Conservation (phyloP, 2,888 invertebrate species). For the Abrostola tripartita region DNA sequence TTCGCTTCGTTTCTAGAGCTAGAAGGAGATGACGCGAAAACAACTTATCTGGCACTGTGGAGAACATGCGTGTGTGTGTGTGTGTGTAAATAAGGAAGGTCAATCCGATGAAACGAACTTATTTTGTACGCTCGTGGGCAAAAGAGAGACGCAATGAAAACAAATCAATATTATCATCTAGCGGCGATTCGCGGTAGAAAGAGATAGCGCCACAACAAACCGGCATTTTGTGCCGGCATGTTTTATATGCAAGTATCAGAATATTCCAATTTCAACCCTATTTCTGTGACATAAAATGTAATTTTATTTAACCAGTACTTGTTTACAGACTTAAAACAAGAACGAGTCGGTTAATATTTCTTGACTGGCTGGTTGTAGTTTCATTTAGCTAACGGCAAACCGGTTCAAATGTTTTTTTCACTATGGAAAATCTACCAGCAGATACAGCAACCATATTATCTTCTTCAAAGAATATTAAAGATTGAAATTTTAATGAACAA, state of each 20-base stretch:
- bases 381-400: conserved; percentile 32
- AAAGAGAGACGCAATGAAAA: conserved; percentile 88
- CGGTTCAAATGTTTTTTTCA: conserved; percentile 6
- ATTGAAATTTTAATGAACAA: no score
- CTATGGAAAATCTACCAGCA: conserved; percentile 5
- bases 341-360: conserved; percentile 53
- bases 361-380: conserved; percentile 30
- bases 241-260: conserved; percentile 59
- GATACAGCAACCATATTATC: neutral
- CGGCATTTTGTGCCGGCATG: conserved; percentile 82
- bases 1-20: conserved; percentile 69
- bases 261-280: conserved; percentile 69
- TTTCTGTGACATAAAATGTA: conserved; percentile 52
- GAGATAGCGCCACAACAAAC: conserved; percentile 87
- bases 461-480: no score
- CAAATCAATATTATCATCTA: conserved; percentile 87
- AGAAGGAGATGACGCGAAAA: conserved; percentile 86
- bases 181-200: conserved; percentile 78
- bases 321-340: conserved; percentile 66
- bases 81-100: conserved; percentile 85
- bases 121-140: conserved; percentile 72
- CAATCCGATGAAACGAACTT: conserved; percentile 76
- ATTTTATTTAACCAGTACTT: conserved; percentile 55
- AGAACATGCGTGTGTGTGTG: conserved; percentile 48
- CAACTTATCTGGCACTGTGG: conserved; percentile 79